phyloP scores from a whole-genome alignment of 2,797 vertebrate genomes.

The Darevskia mixta region DNA sequence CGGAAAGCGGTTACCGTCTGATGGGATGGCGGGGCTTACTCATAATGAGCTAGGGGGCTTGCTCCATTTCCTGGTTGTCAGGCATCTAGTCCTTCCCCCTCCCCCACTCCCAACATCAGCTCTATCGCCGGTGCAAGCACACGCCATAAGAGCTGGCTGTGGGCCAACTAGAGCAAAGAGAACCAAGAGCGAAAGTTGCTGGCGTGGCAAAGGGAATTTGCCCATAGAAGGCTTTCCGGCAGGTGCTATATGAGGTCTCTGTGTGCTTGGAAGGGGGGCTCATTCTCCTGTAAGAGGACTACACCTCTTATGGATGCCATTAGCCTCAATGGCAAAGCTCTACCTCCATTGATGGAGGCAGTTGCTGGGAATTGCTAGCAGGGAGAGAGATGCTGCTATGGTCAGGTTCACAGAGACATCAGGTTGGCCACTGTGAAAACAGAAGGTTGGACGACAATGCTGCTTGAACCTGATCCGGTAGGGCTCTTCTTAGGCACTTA shows the following conservation, averaged over 20 bases:
- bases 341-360: no score
- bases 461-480: no score
- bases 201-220: background rate
- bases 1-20: slow-evolving; percentile 74
- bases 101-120: slow-evolving; percentile 21
- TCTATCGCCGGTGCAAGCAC: background rate
- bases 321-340: no score
- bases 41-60: slow-evolving; percentile 64
- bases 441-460: no score
- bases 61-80: slow-evolving; percentile 69
- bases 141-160: slow-evolving; percentile 46
- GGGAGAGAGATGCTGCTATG: no score
- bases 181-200: accelerated
- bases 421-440: no score
- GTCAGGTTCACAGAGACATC: no score
- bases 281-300: background rate
- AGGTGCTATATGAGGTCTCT: background rate
- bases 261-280: background rate
- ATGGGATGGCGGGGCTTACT: slow-evolving; percentile 60
- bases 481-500: no score
- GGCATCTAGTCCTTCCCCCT: slow-evolving; percentile 40
- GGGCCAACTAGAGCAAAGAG: slow-evolving; percentile 27
- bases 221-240: background rate
- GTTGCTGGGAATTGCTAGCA: no score
- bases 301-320: background rate